Evolutionary conservation across 2,113 vertebrate species (phyloP), one percentile per base, ranked within the genome.

Genomic region (Scytalopus superciliaris): DNA sequence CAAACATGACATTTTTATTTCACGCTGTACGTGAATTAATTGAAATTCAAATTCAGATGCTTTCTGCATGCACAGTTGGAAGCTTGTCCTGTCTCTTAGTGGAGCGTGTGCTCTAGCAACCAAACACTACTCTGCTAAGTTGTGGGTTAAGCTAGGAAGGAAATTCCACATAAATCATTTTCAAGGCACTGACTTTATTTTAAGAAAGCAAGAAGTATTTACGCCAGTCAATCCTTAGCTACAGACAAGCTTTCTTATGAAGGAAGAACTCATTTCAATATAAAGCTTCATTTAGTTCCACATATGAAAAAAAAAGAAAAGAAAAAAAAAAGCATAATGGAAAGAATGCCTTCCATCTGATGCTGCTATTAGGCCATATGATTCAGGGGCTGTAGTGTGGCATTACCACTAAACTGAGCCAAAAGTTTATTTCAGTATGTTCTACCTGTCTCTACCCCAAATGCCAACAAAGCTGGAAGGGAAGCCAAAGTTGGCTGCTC

Each of bases 51-150:
- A 92, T 68, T 42, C 18, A 78, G 42, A 73, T 57, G 88, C 86
- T 82, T 89, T 82, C 76, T 87, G 90, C 73, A 66, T 57, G 76
- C 94, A 92, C 76, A 93, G 90, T 92, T 77, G 83, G 88, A 96
- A 90, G 88, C 96, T 87, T 89, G 88, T 92, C 92, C 90, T 93
- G 88, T 79, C 96, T 96, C 66, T 81, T 80, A 84, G 90, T 7
- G 3, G 88, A 93, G 70, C 0, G 6, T 75, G 76, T 14, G 1
- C 67, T 93, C 70, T 84, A 92, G 83, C 73, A 92, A 90, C 72
- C 52, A 70, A 96, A 86, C 3, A 5, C 76, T 49, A 70, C 64
- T 60, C 60, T n/a, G 62, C 39, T 72, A 92, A 82, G 59, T 87
- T 90, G 79, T 82, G 88, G 84, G 59, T 92, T 82, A 78, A 90